A percentile compares a stretch with the other conserved stretches of the same genome.
phyloP scores from a whole-genome alignment of 2,797 vertebrate species.

The Poeciliopsis infans region DNA sequence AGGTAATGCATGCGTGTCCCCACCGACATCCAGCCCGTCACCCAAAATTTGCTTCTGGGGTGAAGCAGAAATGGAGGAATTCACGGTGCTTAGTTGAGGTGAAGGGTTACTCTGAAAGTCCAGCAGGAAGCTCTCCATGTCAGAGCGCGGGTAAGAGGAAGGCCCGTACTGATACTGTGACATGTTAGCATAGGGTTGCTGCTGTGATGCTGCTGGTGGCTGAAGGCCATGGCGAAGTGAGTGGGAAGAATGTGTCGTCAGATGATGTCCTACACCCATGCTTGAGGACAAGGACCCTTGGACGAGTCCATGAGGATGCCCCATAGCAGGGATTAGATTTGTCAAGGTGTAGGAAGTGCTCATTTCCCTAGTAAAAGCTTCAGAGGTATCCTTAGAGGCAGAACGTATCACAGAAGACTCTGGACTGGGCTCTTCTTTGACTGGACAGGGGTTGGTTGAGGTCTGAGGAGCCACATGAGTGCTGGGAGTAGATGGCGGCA shows the following conservation, averaged over 20 bases:
- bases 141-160: conserved; percentile 95
- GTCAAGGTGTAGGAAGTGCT: conserved; percentile 89
- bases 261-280: conserved; percentile 89
- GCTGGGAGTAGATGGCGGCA: conserved; percentile 75
- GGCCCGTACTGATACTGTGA: conserved; percentile 92
- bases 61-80: conserved; percentile 81
- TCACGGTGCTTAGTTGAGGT: conserved; percentile 82
- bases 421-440: conserved; percentile 90
- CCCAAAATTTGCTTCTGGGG: conserved; percentile 83
- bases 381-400: conserved; percentile 80
- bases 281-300: conserved; percentile 84
- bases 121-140: conserved; percentile 95
- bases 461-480: conserved; percentile 76
- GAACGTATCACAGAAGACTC: conserved; percentile 80
- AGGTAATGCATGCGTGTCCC: conserved; percentile 84
- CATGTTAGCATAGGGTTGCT: conserved; percentile 82
- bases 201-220: conserved; percentile 70
- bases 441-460: conserved; percentile 74
- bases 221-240: conserved; percentile 80
- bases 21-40: conserved; percentile 65
- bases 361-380: conserved; percentile 88
- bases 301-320: conserved; percentile 85
- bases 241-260: conserved; percentile 84
- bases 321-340: conserved; percentile 84
- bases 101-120: conserved; percentile 93